Evolutionary conservation across 2,888 invertebrate genomes (phyloP), one percentile per base, ranked within the genome.

Genomic region (Nebria brevicollis): DNA sequence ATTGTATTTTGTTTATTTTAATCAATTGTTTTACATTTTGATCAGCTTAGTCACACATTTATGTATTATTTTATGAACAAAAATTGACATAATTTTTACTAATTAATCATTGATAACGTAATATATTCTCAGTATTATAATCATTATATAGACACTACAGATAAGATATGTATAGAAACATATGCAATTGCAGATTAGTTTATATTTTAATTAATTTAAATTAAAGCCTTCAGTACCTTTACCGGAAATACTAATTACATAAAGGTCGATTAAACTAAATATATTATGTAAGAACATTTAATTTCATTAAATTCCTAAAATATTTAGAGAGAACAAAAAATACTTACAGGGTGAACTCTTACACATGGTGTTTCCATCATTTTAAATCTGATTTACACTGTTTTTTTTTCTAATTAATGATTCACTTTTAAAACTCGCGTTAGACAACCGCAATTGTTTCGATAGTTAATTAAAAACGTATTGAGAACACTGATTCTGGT

Each of bases 291-390:
- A 54, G 13, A 11, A 11, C 8, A 54, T 11, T 54, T 34, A 34
- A 34, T 34, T 34, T 34, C 34, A 34, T 34, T 34, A 34, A 4
- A 34, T 34, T 34, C 34, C 34, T 34, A 34, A 34, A 34, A 34
- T 34, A 34, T 34, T 34, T 20, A 10, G 43, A 54, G 7, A 54
- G n/a, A n/a, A n/a, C 4, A 54, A 54, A 54, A 13, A 34, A 42
- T 66, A 75, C 80, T 54, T 80, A 80, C 80, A 34, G 75, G 75
- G 65, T 72, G 41, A 42, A 75, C 65, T 80, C 80, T 80, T 5
- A 70, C 68, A 54, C 79, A 74, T 8, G 75, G 75, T 34, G 75
- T 41, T 64, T 75, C 80, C 26, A 72, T 70, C 80, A 75, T 80
- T 5, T n/a, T 80, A 7, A 54, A 54, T 20, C 8, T 20, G 25